A percentile compares a stretch with the other conserved stretches of the same genome.
phyloP scores from a whole-genome alignment of 2,797 vertebrate species.

The Muraenolepis orangiensis region DNA sequence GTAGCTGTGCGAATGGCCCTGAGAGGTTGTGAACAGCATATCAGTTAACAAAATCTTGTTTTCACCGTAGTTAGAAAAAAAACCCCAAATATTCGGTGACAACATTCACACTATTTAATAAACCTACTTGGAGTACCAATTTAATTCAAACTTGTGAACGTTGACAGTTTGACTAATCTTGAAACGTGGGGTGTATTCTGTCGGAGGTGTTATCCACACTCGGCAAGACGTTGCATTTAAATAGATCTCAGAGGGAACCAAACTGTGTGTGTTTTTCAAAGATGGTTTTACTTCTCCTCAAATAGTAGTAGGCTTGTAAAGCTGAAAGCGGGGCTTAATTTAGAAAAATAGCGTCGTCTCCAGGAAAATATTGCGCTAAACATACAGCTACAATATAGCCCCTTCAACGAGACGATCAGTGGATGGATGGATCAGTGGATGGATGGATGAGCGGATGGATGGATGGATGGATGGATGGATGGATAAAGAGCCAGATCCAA shows the following conservation, averaged over 20 bases:
- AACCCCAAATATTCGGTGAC: not conserved
- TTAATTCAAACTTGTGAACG: not conserved
- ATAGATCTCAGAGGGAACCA: not conserved
- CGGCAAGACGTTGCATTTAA: not conserved
- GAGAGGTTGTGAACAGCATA: not conserved
- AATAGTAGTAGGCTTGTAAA: not conserved
- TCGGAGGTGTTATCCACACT: slow-evolving; percentile 2
- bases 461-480: no score
- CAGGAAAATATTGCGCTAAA: not conserved
- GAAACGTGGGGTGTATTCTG: not conserved
- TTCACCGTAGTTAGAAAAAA: not conserved
- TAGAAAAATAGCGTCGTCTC: not conserved
- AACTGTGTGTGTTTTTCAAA: not conserved
- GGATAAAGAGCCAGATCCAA: not conserved
- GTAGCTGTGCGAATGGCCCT: not conserved
- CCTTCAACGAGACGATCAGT: not conserved
- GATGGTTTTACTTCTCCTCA: not conserved
- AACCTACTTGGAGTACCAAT: not conserved
- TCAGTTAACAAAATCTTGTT: not conserved
- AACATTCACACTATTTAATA: slow-evolving; percentile 4
- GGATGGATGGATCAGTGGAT: no score
- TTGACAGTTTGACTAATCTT: not conserved
- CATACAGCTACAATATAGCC: not conserved
- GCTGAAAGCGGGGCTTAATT: not conserved
- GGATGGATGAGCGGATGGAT: no score